These are phyloP conservation scores for Lepidocyrtoides sp. DNA, from an alignment of 2,888 invertebrate genomes.

Conservation along the genomic window DNA sequence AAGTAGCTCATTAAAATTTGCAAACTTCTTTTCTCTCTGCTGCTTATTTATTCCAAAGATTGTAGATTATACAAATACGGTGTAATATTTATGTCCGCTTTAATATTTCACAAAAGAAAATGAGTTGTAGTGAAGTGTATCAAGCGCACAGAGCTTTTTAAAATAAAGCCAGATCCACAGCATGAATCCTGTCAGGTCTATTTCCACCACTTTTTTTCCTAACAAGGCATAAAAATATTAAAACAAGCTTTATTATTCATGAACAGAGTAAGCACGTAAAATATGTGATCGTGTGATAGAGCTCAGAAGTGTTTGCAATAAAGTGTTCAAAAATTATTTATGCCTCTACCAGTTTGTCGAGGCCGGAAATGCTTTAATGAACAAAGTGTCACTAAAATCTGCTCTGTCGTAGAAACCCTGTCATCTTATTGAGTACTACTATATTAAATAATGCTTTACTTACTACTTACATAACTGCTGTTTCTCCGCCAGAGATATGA, in stretches of 20 bases:
- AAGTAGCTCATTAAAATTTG: too few relatives aligned
- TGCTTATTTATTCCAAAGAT: too few relatives aligned
- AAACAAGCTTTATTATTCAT: too few relatives aligned
- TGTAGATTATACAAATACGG: too few relatives aligned
- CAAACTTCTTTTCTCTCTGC: too few relatives aligned
- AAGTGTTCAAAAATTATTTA: conserved; percentile 37
- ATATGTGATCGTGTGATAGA: not conserved
- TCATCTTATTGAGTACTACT: not conserved
- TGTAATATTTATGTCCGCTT: too few relatives aligned
- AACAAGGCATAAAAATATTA: not conserved
- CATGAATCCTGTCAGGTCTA: not conserved
- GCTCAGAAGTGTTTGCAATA: not conserved
- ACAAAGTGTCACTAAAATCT: conserved; percentile 24
- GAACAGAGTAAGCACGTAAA: conserved; percentile 10
- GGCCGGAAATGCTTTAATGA: conserved; percentile 41
- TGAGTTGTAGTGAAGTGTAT: too few relatives aligned
- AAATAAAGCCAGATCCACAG: not conserved
- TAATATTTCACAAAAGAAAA: too few relatives aligned
- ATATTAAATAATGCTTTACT: too few relatives aligned
- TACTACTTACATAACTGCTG: too few relatives aligned
- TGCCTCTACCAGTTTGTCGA: not conserved
- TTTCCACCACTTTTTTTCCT: not conserved
- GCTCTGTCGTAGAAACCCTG: not conserved
- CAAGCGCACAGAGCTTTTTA: too few relatives aligned
- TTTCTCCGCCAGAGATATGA: too few relatives aligned